Percentiles rank a stretch among this genome's conserved stretches.
phyloP scores from a whole-genome alignment of 2,113 vertebrate species.

The Lycocorax pyrrhopterus region DNA sequence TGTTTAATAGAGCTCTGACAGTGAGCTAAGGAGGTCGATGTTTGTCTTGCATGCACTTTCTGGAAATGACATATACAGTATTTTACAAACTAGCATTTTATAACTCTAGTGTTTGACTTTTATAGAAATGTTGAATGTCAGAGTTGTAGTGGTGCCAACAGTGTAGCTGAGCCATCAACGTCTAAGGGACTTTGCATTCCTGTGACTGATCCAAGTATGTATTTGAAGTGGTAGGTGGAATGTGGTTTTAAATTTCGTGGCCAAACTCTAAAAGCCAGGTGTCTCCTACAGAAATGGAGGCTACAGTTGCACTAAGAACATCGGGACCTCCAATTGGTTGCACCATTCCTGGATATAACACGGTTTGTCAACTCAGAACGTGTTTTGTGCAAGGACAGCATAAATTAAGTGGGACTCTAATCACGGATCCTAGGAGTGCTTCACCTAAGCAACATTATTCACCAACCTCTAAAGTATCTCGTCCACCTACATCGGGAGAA shows the following conservation, averaged over 20 bases:
- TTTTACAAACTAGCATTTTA: background rate
- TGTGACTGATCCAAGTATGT: slow-evolving; percentile 81
- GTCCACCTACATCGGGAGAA: slow-evolving; percentile 75
- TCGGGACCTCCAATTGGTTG: slow-evolving; percentile 59
- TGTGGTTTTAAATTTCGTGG: background rate
- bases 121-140: slow-evolving; percentile 45
- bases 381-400: slow-evolving; percentile 67
- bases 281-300: slow-evolving; percentile 59
- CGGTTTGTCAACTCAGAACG: slow-evolving; percentile 61
- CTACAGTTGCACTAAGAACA: slow-evolving; percentile 46
- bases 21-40: background rate
- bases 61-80: background rate
- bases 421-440: slow-evolving; percentile 43
- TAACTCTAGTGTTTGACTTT: background rate
- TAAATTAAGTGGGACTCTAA: slow-evolving; percentile 71
- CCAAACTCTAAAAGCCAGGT: background rate
- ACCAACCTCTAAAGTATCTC: background rate
- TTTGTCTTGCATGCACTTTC: background rate
- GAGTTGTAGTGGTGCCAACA: slow-evolving; percentile 58
- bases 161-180: slow-evolving; percentile 30
- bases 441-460: slow-evolving; percentile 78
- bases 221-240: background rate
- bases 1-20: background rate
- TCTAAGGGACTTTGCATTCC: slow-evolving; percentile 78
- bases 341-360: slow-evolving; percentile 71